Evolutionary conservation across 2,888 invertebrate genomes (phyloP).

Genomic region (Notocelia uddmanniana): DNA sequence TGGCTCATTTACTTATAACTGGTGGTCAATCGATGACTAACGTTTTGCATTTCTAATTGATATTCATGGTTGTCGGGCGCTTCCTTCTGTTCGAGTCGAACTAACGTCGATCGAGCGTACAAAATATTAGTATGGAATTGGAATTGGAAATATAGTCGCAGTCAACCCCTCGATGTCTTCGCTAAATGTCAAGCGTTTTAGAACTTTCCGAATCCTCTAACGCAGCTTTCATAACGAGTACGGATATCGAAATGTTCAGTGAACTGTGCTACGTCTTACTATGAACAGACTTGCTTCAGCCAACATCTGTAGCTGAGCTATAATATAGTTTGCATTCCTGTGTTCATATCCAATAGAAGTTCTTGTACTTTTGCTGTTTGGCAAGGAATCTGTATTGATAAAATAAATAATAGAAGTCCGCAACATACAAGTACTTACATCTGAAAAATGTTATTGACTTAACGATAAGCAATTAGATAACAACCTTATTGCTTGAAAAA

Average conservation of each 20-base stretch:
- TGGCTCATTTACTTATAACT: neutral
- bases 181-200: conserved; percentile 21
- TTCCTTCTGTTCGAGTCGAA: neutral
- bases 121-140: neutral
- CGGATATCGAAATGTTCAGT: conserved; percentile 39
- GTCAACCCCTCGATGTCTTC: neutral
- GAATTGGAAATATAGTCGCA: neutral
- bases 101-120: neutral
- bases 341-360: neutral
- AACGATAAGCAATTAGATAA: too few species aligned
- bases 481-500: too few species aligned
- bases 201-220: conserved; percentile 16
- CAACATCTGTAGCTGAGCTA: neutral
- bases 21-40: neutral
- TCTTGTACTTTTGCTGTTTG: neutral
- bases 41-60: neutral
- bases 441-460: too few species aligned
- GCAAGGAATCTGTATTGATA: neutral
- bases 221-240: conserved; percentile 23
- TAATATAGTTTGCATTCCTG: neutral
- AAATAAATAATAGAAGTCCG: too few species aligned
- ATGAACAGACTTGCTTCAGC: neutral
- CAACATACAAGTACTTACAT: neutral
- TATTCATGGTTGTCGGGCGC: neutral
- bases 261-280: conserved; percentile 11